Conservation (phyloP, 2,797 vertebrate species). For the Acestrorhynchus altus region DNA sequence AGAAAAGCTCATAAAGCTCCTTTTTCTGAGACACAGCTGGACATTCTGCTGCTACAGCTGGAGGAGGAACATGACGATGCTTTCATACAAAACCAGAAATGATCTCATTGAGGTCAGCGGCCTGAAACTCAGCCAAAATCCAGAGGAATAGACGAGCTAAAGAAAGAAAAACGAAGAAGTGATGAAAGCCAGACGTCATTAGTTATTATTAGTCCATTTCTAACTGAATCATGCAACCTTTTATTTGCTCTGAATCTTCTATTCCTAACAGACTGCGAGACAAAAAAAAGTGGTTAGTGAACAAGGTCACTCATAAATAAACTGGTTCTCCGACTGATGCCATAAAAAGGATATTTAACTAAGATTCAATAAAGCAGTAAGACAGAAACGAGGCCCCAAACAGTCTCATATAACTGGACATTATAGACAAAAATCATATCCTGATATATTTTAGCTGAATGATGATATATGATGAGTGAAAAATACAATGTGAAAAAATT, state of each 20-base stretch:
- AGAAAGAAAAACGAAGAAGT: background rate
- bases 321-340: no score
- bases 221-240: no score
- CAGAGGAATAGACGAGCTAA: background rate
- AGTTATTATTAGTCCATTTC: background rate
- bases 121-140: background rate
- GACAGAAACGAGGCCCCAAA: no score
- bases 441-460: no score
- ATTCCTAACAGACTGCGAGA: background rate
- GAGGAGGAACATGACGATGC: background rate
- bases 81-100: slow-evolving; percentile 5
- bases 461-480: no score
- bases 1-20: background rate
- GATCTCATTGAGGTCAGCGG: slow-evolving; percentile 15
- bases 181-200: background rate
- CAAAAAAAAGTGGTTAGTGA: background rate
- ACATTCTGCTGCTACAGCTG: background rate
- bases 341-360: no score
- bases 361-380: no score
- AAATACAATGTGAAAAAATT: no score
- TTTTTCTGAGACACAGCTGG: background rate
- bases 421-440: no score
- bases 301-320: slow-evolving; percentile 55
- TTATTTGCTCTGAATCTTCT: background rate
- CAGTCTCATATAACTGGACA: no score